Evolutionary conservation across 2,113 vertebrate genomes (phyloP).

Genomic region (Synodontis membranacea): DNA sequence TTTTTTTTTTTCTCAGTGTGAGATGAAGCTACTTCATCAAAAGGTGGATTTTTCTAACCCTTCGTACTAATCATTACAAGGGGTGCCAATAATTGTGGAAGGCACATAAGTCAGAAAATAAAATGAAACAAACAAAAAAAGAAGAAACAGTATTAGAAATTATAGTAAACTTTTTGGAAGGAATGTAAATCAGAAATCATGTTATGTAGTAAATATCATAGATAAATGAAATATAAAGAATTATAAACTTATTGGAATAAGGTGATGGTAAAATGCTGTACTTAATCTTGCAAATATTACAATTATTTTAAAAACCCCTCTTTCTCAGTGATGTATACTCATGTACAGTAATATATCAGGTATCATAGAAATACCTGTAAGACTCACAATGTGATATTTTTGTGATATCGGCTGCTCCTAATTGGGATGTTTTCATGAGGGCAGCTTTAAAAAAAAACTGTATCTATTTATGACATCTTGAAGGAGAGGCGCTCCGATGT

Average conservation of each 20-base stretch:
- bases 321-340: background rate
- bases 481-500: background rate
- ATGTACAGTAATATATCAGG: background rate
- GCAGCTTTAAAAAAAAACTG: constrained; percentile 46
- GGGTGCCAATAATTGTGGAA: background rate
- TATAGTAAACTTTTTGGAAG: too few relatives aligned
- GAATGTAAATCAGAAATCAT: too few relatives aligned
- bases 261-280: background rate
- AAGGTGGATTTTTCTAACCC: too few relatives aligned
- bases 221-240: background rate
- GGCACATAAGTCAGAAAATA: background rate
- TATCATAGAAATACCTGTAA: background rate
- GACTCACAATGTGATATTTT: background rate
- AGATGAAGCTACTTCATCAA: too few relatives aligned
- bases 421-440: constrained; percentile 55
- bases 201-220: background rate
- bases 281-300: background rate
- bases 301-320: background rate
- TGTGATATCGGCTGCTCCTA: background rate
- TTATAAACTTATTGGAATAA: too few relatives aligned
- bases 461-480: constrained; percentile 32
- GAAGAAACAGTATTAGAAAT: background rate
- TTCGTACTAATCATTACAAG: too few relatives aligned
- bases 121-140: background rate
- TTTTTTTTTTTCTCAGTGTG: too few relatives aligned